Evolutionary conservation across 2,797 vertebrate species (phyloP), one percentile per base, ranked within the genome.

Genomic region (Buphagus erythrorhynchus): DNA sequence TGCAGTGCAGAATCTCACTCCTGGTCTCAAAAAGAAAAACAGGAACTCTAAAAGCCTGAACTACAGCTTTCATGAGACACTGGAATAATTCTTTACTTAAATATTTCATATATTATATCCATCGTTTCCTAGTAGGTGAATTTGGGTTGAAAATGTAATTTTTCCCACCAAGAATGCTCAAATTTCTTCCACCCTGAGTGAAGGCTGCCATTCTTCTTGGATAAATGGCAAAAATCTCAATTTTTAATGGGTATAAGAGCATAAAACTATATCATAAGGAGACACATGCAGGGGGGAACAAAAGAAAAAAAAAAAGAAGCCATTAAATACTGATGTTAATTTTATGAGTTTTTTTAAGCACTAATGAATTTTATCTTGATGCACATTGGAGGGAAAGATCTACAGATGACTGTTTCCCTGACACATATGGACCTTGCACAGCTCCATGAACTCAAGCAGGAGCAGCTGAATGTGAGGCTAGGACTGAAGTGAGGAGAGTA

Each of bases 371-470:
- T 88, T 67, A 67, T 85, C 55, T 67, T 51, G 25, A 58, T 14
- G 42, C 7, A 31, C 3, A 5, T 2, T 29, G 31, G 45, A 92
- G 33, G 13, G 29, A 59, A 90, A 52, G 5, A 74, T 29, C 26
- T 63, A 42, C 16, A 48, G 49, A 18, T 21, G 14, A 48, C 43
- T 26, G 19, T 25, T 66, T 68, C 12, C 35, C 26, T 2, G 1
- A 38, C 2, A 4, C 4, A 24, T 2, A n/a, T 16, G 11, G 62
- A 15, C n/a, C 46, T 65, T 6, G 2, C n/a, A 31, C 3, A 54
- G 20, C 25, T 58, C 76, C 6, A 42, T 6, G 25, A 52, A 48
- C 15, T 52, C 7, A 5, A 7, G 22, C 33, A 68, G 42, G 24
- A 57, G 45, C 63, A 71, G 38, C 13, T 57, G 33, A 42, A 62